These are phyloP conservation scores for Argopecten irradians DNA, from an alignment of 1,140 invertebrate species.

Conservation along the genomic window DNA sequence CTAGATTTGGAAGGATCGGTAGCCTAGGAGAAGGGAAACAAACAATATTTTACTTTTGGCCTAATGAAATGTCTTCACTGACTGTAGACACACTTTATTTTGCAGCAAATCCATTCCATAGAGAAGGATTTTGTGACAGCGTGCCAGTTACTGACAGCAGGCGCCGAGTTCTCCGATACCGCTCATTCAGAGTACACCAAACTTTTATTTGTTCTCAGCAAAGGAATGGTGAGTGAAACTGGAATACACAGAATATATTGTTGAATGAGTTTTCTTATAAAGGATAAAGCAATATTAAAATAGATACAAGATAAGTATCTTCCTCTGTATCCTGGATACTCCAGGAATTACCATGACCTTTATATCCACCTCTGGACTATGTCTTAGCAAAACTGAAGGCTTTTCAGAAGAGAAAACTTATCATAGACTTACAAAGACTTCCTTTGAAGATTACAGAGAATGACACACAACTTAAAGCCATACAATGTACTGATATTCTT, in stretches of 20 bases:
- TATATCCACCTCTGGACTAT: too few relatives aligned
- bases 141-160: slow-evolving; percentile 91
- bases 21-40: background rate
- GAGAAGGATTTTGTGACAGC: slow-evolving; percentile 94
- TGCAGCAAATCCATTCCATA: slow-evolving; percentile 94
- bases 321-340: too few relatives aligned
- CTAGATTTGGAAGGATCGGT: background rate
- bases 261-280: background rate
- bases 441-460: too few relatives aligned
- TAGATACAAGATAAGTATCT: too few relatives aligned
- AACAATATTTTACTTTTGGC: too few relatives aligned
- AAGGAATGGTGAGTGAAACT: slow-evolving; percentile 92
- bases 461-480: background rate
- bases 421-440: too few relatives aligned
- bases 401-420: too few relatives aligned
- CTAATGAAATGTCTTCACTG: background rate
- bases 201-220: slow-evolving; percentile 94
- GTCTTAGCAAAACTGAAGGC: too few relatives aligned
- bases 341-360: too few relatives aligned
- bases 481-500: background rate
- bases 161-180: slow-evolving; percentile 95
- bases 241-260: background rate
- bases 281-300: background rate
- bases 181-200: slow-evolving; percentile 93
- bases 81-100: slow-evolving; percentile 44